Conservation (phyloP, 1,140 invertebrate genomes). For the Branchinecta lynchi region DNA sequence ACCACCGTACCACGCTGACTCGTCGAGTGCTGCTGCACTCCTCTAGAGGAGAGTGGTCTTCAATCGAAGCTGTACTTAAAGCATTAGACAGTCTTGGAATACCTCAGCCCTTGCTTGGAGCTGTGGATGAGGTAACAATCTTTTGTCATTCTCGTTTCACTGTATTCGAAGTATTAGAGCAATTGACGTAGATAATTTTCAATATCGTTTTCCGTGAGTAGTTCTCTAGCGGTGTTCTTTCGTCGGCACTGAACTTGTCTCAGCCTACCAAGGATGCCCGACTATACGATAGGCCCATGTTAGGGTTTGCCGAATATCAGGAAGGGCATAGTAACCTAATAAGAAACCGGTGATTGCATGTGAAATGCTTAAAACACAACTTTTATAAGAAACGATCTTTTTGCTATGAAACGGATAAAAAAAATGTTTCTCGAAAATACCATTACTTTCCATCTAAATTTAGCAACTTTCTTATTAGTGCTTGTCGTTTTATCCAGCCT, state of each 20-base stretch:
- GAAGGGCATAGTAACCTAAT: too few species aligned
- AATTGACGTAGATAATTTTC: neutral
- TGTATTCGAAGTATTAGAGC: neutral
- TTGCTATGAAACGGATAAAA: too few species aligned
- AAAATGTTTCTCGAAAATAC: too few species aligned
- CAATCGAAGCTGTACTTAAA: neutral
- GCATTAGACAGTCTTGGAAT: neutral
- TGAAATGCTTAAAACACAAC: too few species aligned
- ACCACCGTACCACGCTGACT: too few species aligned
- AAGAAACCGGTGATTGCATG: too few species aligned
- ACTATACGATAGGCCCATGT: neutral
- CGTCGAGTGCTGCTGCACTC: neutral
- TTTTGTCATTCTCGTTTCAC: neutral
- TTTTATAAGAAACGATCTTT: too few species aligned
- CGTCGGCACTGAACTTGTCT: neutral
- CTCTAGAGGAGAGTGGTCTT: constrained; percentile 9
- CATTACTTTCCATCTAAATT: too few species aligned
- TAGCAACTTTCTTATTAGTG: too few species aligned
- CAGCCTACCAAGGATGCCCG: neutral
- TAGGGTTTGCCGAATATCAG: neutral
- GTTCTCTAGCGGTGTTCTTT: neutral
- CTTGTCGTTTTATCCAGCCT: too few species aligned
- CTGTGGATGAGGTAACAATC: constrained; percentile 12
- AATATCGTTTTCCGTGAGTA: neutral
- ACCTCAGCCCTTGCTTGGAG: neutral